Evolutionary conservation across 2,113 vertebrate species (phyloP), one percentile per base, ranked within the genome.

Genomic region (Rattus rattus): DNA sequence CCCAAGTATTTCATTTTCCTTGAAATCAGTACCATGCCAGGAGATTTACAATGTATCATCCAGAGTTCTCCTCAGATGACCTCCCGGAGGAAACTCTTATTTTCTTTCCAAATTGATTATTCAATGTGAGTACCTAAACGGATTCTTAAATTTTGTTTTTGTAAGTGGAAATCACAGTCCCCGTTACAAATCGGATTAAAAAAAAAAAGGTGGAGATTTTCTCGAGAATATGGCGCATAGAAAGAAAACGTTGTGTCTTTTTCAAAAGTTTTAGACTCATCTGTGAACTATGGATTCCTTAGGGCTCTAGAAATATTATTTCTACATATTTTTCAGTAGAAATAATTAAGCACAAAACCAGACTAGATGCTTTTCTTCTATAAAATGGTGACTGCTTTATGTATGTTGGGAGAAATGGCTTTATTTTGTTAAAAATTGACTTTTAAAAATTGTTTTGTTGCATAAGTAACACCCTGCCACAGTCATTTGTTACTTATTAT

Each of bases 101-200:
- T 94, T 86, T 70, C 39, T 96, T 96, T 95, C 22, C 36, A 88
- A 3, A 54, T 91, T 88, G 33, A 69, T 63, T 54, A 67, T 92
- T 88, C 49, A 87, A 13, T 6, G 47, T 84, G 17, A 87, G 47
- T 33, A 22, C 94, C 17, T 56, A 39, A 52, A 81, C 13, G 24
- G 39, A 16, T 79, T 95, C 54, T 94, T 81, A 67, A 76, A 39
- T 83, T 65, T 63, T 85, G 56, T 90, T n/a, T 47, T 39, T 36
- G 19, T 54, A n/a, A 52, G 7, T 75, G 36, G n/a, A 59, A 1
- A n/a, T 69, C 56, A 26, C 20, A 70, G 28, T 52, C 26, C 5
- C 2, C 47, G 12, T 92, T 92, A 94, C 65, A 73, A 95, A 88
- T 12, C 43, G 43, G 43, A 43, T 43, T 72, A 63, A 67, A 69